Percentiles rank a stretch among this genome's conserved stretches.
These are phyloP conservation scores for Phthorimaea operculella DNA, from an alignment of 1,140 invertebrate genomes.

Conservation along the genomic window DNA sequence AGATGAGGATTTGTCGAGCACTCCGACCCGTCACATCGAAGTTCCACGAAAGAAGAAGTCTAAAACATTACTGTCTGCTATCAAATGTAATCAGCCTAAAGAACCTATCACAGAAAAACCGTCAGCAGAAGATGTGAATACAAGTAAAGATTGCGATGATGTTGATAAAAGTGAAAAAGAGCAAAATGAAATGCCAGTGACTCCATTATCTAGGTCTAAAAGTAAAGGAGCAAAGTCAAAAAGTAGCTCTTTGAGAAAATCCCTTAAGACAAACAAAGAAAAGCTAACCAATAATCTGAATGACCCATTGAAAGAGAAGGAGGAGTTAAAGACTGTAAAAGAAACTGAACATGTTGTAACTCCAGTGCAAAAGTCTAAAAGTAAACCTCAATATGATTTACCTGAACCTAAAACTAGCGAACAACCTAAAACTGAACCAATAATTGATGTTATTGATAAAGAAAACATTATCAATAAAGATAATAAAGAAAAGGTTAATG, in stretches of 20 bases:
- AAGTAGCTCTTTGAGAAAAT: neutral
- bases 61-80: constrained; percentile 26
- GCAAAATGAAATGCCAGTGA: too few relatives aligned
- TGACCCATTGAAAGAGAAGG: neutral
- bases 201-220: too few relatives aligned
- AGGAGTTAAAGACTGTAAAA: too few relatives aligned
- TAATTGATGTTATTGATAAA: constrained; percentile 4
- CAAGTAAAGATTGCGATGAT: constrained; percentile 6
- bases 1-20: constrained; percentile 20
- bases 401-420: neutral
- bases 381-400: neutral
- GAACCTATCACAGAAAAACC: too few relatives aligned
- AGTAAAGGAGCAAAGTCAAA: neutral
- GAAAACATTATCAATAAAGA: constrained; percentile 2
- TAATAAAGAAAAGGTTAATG: constrained; percentile 8
- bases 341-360: neutral
- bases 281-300: neutral
- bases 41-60: constrained; percentile 34
- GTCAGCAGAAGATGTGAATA: neutral
- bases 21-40: constrained; percentile 23
- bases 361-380: neutral
- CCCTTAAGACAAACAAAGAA: neutral
- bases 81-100: neutral
- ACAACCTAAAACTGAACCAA: neutral
- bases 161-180: neutral